Evolutionary conservation across 2,888 invertebrate species (phyloP).

Genomic region (Cheiracanthium punctorium): DNA sequence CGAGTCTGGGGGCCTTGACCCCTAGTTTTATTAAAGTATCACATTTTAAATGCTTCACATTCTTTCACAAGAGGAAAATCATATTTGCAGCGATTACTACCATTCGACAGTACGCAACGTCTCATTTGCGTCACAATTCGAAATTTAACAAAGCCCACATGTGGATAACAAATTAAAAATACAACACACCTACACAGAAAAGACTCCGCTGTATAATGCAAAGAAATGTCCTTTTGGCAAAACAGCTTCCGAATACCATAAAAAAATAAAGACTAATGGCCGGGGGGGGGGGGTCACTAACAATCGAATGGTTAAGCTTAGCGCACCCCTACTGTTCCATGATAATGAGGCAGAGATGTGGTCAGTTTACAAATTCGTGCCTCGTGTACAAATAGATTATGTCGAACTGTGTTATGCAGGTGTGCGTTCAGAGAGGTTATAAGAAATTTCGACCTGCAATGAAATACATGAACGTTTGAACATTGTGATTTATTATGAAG

Average conservation of each 20-base stretch:
- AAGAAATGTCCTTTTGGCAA: neutral
- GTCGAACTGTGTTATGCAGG: neutral
- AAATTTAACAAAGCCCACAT: neutral
- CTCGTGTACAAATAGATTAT: slow-evolving; percentile 4
- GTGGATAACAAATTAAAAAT: neutral
- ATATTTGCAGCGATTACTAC: no score
- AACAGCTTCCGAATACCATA: neutral
- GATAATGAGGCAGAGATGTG: slow-evolving; percentile 15
- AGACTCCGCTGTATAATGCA: neutral
- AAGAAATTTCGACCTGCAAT: neutral
- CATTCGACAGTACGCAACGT: neutral
- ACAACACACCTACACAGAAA: neutral
- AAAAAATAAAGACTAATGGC: slow-evolving; percentile 2
- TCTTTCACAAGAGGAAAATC: no score
- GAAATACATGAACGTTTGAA: neutral
- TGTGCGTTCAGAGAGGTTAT: neutral
- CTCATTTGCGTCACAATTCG: neutral
- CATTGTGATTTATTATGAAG: neutral
- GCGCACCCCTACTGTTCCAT: neutral
- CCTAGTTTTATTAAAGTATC: no score
- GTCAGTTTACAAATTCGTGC: slow-evolving; percentile 26
- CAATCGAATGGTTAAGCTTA: slow-evolving; percentile 6
- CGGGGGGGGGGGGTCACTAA: neutral
- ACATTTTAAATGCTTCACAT: no score
- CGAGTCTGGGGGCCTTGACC: no score